Conservation (phyloP, 2,797 vertebrate species). For the Myotis vivesi region DNA sequence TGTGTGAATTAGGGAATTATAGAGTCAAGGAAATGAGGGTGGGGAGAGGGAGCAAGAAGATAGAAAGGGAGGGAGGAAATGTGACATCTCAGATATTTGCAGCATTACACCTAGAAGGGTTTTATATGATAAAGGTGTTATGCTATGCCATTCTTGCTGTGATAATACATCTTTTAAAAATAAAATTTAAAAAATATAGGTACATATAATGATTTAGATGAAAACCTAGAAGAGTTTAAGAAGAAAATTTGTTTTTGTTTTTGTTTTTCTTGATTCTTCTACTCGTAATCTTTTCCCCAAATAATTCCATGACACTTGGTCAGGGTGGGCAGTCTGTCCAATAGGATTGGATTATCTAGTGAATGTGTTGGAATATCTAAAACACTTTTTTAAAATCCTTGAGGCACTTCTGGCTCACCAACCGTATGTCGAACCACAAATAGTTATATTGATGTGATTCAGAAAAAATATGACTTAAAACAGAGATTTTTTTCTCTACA, state of each 20-base stretch:
- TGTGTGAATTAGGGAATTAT: constrained; percentile 38
- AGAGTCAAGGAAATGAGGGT: background rate
- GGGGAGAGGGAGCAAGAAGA: background rate
- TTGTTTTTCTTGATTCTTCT: constrained; percentile 2
- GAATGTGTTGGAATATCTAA: constrained; percentile 2
- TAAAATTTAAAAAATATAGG: background rate
- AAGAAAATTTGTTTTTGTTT: background rate
- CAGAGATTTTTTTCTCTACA: constrained; percentile 39
- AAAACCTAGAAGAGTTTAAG: background rate
- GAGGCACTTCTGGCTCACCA: constrained; percentile 10
- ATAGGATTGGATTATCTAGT: constrained; percentile 29
- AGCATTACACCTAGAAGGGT: background rate
- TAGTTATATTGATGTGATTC: constrained; percentile 13
- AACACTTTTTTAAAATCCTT: background rate
- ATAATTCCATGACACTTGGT: constrained; percentile 13
- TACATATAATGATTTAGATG: background rate
- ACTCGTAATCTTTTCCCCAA: background rate
- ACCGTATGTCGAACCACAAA: constrained; percentile 48
- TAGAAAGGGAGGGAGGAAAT: background rate
- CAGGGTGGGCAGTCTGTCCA: background rate
- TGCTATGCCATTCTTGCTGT: background rate
- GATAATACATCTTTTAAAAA: background rate
- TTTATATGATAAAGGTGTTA: constrained; percentile 7
- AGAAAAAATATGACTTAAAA: constrained; percentile 50
- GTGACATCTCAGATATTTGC: background rate